Percentiles rank a stretch among this genome's conserved stretches.
These are phyloP conservation scores for Himalopsyche kuldschensis DNA, from an alignment of 2,888 invertebrate genomes.

Conservation along the genomic window DNA sequence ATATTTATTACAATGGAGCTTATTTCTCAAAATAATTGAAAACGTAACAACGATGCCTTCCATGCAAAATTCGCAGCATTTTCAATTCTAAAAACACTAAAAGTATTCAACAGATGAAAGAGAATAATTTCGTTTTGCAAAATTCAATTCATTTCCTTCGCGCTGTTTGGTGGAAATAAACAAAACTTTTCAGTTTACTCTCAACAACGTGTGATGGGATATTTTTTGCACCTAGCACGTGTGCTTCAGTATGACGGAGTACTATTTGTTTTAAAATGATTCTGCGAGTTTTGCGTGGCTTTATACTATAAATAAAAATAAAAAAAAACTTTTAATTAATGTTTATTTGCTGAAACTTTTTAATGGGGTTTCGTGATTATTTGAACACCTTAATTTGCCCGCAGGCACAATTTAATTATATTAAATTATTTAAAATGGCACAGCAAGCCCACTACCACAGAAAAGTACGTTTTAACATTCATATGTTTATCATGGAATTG, in stretches of 20 bases:
- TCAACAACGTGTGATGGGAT: background rate
- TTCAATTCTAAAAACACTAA: background rate
- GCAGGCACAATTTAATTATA: background rate
- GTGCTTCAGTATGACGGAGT: background rate
- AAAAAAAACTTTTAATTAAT: background rate
- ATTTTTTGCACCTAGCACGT: background rate
- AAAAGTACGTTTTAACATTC: too few species aligned
- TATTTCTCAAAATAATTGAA: background rate
- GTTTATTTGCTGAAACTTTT: background rate
- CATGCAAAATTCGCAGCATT: background rate
- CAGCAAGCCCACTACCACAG: too few species aligned
- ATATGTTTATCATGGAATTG: too few species aligned
- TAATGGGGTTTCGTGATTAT: background rate
- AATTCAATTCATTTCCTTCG: background rate
- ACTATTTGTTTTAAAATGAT: background rate
- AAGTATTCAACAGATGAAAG: background rate
- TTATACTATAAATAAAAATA: background rate
- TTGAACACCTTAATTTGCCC: background rate
- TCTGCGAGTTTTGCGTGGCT: background rate
- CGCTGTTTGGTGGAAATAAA: background rate
- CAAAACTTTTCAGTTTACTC: background rate
- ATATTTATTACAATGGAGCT: background rate
- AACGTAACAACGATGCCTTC: background rate
- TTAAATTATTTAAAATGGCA: background rate
- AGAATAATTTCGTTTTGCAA: background rate